A percentile compares a stretch with the other conserved stretches of the same genome.
phyloP scores from a whole-genome alignment of 2,797 vertebrate genomes.

The Hippopotamyrus pictus region DNA sequence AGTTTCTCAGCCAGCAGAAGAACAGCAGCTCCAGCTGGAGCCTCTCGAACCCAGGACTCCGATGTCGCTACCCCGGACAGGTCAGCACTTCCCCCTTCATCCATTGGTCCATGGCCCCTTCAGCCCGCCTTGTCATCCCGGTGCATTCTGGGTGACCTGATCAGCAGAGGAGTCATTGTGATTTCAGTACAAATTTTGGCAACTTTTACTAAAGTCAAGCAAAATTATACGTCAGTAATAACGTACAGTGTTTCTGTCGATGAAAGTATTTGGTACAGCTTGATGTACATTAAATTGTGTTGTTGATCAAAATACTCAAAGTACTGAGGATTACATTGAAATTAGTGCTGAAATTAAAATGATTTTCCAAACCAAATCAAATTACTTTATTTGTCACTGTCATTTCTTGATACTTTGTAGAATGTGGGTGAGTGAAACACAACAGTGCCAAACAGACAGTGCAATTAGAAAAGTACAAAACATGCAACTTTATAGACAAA shows the following conservation, averaged over 20 bases:
- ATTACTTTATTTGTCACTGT: background rate
- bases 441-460: background rate
- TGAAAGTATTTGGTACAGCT: background rate
- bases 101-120: background rate
- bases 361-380: background rate
- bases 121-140: background rate
- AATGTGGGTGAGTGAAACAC: background rate
- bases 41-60: slow-evolving; percentile 45
- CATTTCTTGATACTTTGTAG: background rate
- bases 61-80: slow-evolving; percentile 56
- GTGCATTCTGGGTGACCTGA: background rate
- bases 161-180: background rate
- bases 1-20: slow-evolving; percentile 49
- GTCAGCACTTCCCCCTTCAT: slow-evolving; percentile 40
- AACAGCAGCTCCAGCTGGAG: slow-evolving; percentile 33
- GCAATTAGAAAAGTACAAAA: background rate
- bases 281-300: background rate
- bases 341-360: background rate
- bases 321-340: background rate
- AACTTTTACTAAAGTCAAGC: background rate
- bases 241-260: background rate
- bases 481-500: background rate
- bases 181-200: background rate
- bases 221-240: background rate
- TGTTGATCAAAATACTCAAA: background rate